Conservation (phyloP, 2,113 vertebrate genomes). For the Callorhinus ursinus region DNA sequence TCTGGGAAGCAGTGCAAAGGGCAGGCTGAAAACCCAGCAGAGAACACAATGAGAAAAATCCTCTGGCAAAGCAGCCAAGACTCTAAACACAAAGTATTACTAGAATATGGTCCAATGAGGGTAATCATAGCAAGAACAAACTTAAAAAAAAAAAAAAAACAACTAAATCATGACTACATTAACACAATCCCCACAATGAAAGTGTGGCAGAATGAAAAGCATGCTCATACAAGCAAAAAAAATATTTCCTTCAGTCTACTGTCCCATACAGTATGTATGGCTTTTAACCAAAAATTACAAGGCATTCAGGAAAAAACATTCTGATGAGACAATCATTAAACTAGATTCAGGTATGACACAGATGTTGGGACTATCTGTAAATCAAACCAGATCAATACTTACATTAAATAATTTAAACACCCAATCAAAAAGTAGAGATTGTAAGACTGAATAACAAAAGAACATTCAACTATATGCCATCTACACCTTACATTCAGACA, state of each 20-base stretch:
- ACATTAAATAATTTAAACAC: not conserved
- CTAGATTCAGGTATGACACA: not conserved
- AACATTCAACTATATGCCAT: not conserved
- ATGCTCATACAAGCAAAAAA: not conserved
- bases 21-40: not conserved
- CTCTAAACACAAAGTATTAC: not conserved
- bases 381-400: not conserved
- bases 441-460: not conserved
- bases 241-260: not conserved
- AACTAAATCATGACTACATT: not conserved
- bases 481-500: not conserved
- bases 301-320: not conserved
- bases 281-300: not conserved
- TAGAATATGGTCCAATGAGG: not conserved
- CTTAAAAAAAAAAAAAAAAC: not conserved
- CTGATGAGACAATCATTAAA: not conserved
- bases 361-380: not conserved
- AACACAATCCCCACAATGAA: not conserved
- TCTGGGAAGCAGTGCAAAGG: not conserved
- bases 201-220: not conserved
- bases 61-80: not conserved
- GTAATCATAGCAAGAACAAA: not conserved
- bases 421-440: not conserved
- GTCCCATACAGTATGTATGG: not conserved
- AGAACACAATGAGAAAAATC: not conserved